phyloP scores from a whole-genome alignment of 2,888 invertebrate genomes.

The Trichacis sp. region DNA sequence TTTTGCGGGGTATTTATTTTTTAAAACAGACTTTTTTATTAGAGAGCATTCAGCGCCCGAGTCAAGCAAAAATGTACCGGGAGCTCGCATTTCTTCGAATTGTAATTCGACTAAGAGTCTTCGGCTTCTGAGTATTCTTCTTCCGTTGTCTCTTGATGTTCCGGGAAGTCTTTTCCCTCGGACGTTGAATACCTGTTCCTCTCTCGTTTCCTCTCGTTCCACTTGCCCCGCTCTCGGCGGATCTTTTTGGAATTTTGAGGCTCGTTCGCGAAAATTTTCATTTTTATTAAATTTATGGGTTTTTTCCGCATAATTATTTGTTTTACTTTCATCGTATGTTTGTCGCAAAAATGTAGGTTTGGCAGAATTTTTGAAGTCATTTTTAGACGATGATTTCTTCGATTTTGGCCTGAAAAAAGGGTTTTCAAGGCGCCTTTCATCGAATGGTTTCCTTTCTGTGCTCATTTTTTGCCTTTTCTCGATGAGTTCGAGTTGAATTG shows the following conservation, averaged over 20 bases:
- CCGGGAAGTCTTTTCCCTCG: not conserved
- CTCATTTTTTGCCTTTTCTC: not conserved
- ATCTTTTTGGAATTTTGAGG: not conserved
- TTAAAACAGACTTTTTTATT: not conserved
- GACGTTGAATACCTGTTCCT: not conserved
- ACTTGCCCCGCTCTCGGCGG: too few relatives aligned
- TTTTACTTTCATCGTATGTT: too few relatives aligned
- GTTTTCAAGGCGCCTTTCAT: too few relatives aligned
- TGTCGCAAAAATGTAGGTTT: too few relatives aligned
- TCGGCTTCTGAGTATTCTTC: not conserved
- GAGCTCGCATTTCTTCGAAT: not conserved
- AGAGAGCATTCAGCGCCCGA: not conserved
- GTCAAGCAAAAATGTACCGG: not conserved
- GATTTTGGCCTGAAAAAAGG: too few relatives aligned
- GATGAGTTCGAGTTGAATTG: not conserved
- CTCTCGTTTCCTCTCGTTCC: not conserved
- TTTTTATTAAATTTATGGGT: not conserved
- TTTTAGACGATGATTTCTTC: too few relatives aligned
- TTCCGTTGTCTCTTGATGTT: not conserved
- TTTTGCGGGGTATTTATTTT: not conserved
- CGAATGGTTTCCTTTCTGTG: too few relatives aligned
- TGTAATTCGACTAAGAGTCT: not conserved
- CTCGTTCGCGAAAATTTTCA: not conserved
- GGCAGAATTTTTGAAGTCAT: too few relatives aligned
- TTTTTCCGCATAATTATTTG: not conserved